A percentile compares a stretch with the other conserved stretches of the same genome.
These are phyloP conservation scores for Gonatopus flavifemur DNA, from an alignment of 1,140 invertebrate species.

Conservation along the genomic window DNA sequence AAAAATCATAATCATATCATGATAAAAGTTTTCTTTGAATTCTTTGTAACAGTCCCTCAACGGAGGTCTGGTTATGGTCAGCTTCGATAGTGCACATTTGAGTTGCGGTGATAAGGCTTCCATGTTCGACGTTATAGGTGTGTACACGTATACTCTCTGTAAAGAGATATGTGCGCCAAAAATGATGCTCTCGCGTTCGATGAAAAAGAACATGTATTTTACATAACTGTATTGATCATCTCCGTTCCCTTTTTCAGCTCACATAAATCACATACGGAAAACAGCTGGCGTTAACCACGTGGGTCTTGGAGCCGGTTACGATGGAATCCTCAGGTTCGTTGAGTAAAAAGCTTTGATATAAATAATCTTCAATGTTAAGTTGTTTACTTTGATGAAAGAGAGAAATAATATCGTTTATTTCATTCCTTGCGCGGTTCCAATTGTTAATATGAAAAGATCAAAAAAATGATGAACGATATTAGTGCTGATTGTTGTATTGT, in stretches of 20 bases:
- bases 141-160: constrained; percentile 16
- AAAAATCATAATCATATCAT: too few species aligned
- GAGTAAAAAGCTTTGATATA: too few species aligned
- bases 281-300: constrained; percentile 71
- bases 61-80: constrained; percentile 88
- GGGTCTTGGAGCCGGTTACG: constrained; percentile 66
- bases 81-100: constrained; percentile 72
- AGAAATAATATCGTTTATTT: constrained; percentile 7
- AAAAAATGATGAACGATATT: too few species aligned
- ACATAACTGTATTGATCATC: background rate
- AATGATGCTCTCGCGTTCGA: background rate
- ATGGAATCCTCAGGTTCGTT: constrained; percentile 60
- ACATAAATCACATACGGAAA: constrained; percentile 82
- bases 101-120: constrained; percentile 61
- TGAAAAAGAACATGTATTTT: background rate
- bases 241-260: constrained; percentile 60
- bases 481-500: too few species aligned
- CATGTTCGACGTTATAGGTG: constrained; percentile 65
- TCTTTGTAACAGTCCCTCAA: constrained; percentile 62
- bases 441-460: too few species aligned
- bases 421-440: too few species aligned
- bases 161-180: background rate
- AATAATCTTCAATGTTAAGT: too few species aligned
- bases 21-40: too few species aligned
- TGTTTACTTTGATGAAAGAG: too few species aligned